Percentiles rank a stretch among this genome's conserved stretches.
Evolutionary conservation across 2,113 vertebrate species (phyloP).

Genomic region (Scophthalmus maximus): DNA sequence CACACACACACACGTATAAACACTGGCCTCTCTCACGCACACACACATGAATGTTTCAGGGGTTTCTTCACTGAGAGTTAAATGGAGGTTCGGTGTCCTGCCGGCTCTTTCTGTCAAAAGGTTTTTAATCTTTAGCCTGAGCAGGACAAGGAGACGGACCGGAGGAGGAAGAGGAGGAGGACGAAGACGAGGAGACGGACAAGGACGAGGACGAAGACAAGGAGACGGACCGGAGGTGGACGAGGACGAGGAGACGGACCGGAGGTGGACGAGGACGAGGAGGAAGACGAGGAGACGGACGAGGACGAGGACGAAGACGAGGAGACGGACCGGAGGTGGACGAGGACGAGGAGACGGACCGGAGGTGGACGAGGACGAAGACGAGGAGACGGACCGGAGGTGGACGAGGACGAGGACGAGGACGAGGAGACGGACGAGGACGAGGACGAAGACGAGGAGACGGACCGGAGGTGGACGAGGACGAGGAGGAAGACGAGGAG

Average conservation of each 20-base stretch:
- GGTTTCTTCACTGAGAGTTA: neutral
- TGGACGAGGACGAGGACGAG: neutral
- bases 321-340: no score
- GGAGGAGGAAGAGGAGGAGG: neutral
- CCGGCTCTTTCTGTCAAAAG: neutral
- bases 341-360: neutral
- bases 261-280: no score
- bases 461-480: neutral
- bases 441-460: neutral
- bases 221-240: no score
- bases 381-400: no score
- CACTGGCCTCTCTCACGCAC: neutral
- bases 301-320: neutral
- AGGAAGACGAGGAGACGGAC: neutral
- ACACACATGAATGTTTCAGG: slow-evolving; percentile 22
- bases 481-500: neutral
- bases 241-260: no score
- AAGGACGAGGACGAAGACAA: neutral
- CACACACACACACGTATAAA: no score
- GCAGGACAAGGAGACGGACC: neutral
- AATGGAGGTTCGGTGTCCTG: neutral
- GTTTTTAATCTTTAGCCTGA: neutral
- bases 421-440: no score
- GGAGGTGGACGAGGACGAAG: neutral
- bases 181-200: no score